Evolutionary conservation across 2,113 vertebrate genomes (phyloP), one percentile per base, ranked within the genome.

Genomic region (Thalassarche chlororhynchos): DNA sequence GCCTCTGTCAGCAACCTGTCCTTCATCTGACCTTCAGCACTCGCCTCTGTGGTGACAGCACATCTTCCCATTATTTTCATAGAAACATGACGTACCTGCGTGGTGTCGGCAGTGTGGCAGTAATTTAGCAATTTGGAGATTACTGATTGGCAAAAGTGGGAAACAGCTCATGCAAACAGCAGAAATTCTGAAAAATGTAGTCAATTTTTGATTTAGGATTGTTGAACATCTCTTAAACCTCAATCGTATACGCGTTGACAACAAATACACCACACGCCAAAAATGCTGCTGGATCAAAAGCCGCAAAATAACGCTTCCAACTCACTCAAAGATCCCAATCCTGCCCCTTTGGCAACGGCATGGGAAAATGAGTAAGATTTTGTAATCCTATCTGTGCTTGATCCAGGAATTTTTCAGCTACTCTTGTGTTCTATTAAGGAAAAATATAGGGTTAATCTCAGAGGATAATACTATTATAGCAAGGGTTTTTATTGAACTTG

Each of bases 41-140:
- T 65, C 9, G 0, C 49, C 68, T 60, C n/a, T 38, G 20, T 17
- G 10, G 36, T 69, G 36, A 29, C 31, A 62, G 55, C 14, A 21
- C 40, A 6, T 17, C 57, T 60, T 81, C 42, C 55, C 17, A 5
- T 36, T n/a, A 14, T 68, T 57, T 81, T 60, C 25, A 17, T 0
- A 60, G 71, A 21, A 60, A 46, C 0, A 2, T 2, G 13, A 18
- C 1, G 3, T 21, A 26, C 52, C 70, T 14, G 1, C 6, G 10
- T 2, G 1, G 38, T 32, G 36, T 23, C 0, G 0, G 70, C 38
- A 20, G 32, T 0, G 19, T 13, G 57, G 24, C 31, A 36, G 31
- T 10, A 46, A 52, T 75, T 90, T 16, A 85, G 75, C 38, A 17
- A 34, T 68, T 9, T 55, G 29, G n/a, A 47, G 38, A 25, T 40